Conservation (phyloP, 2,888 invertebrate species). For the Tipula confusa region DNA sequence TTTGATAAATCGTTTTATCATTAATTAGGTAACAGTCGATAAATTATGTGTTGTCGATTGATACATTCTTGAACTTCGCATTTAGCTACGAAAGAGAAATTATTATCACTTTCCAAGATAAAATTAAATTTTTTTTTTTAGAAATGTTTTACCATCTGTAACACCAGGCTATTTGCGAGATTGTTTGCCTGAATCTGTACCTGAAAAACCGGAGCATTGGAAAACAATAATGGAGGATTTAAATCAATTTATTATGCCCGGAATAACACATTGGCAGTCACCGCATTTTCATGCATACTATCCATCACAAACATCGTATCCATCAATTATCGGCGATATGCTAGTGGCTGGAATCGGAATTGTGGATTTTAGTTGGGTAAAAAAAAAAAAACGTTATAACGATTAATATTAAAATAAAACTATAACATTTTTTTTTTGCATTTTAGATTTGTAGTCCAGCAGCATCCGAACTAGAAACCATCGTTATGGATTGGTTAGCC, state of each 20-base stretch:
- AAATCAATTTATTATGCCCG: conserved; percentile 79
- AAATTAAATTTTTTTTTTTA: no score
- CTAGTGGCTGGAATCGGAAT: conserved; percentile 71
- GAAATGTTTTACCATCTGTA: neutral
- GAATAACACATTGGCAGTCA: conserved; percentile 79
- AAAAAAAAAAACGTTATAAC: conserved; percentile 28
- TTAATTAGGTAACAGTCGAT: no score
- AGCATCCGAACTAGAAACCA: conserved; percentile 79
- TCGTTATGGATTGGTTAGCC: conserved; percentile 83
- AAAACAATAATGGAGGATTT: conserved; percentile 75
- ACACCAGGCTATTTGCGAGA: conserved; percentile 74
- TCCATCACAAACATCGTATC: conserved; percentile 72
- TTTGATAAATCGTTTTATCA: no score
- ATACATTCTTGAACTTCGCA: no score
- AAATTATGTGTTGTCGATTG: no score
- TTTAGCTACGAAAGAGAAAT: no score
- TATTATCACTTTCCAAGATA: no score
- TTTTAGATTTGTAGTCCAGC: conserved; percentile 67
- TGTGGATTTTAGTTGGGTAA: conserved; percentile 80
- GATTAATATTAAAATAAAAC: neutral
- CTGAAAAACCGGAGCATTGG: conserved; percentile 74
- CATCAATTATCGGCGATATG: conserved; percentile 71
- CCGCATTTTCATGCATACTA: conserved; percentile 85
- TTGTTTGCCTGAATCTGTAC: conserved; percentile 70
- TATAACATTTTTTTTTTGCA: neutral